phyloP scores from a whole-genome alignment of 2,888 invertebrate species.

The Lamproptera curius region DNA sequence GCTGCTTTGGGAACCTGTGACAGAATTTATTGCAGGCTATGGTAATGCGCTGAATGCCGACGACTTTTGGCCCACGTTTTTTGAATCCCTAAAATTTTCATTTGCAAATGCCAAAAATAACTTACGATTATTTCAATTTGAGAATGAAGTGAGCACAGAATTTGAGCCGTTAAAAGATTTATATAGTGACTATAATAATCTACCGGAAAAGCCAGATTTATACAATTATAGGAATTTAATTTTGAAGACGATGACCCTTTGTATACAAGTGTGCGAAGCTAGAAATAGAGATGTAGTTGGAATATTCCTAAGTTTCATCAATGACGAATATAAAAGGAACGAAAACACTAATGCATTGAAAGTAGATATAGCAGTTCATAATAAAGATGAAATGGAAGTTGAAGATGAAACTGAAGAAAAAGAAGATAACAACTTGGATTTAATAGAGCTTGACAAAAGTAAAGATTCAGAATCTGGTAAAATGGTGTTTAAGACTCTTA shows the following conservation, averaged over 20 bases:
- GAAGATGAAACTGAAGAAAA: conserved; percentile 47
- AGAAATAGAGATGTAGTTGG: conserved; percentile 89
- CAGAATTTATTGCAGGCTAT: conserved; percentile 85
- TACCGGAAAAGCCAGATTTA: conserved; percentile 82
- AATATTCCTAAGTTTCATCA: conserved; percentile 88
- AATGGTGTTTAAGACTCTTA: conserved; percentile 73
- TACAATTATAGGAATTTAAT: conserved; percentile 87
- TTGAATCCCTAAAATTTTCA: conserved; percentile 76
- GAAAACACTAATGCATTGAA: conserved; percentile 54
- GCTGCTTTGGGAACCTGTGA: conserved; percentile 91
- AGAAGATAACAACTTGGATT: conserved; percentile 53
- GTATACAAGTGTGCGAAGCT: conserved; percentile 86
- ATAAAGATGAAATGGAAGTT: conserved; percentile 55
- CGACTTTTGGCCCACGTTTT: conserved; percentile 87
- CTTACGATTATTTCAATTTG: conserved; percentile 49
- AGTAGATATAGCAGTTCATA: conserved; percentile 80
- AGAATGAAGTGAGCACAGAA: conserved; percentile 51
- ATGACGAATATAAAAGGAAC: conserved; percentile 74
- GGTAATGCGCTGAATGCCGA: conserved; percentile 79
- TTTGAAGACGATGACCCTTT: conserved; percentile 87
- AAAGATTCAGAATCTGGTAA: conserved; percentile 60
- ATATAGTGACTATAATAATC: conserved; percentile 56
- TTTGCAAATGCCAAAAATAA: conserved; percentile 64
- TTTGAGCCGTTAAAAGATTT: conserved; percentile 48
- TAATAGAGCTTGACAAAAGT: conserved; percentile 34